These are phyloP conservation scores for Phalacrocorax carbo DNA, from an alignment of 2,113 vertebrate species.

Conservation along the genomic window DNA sequence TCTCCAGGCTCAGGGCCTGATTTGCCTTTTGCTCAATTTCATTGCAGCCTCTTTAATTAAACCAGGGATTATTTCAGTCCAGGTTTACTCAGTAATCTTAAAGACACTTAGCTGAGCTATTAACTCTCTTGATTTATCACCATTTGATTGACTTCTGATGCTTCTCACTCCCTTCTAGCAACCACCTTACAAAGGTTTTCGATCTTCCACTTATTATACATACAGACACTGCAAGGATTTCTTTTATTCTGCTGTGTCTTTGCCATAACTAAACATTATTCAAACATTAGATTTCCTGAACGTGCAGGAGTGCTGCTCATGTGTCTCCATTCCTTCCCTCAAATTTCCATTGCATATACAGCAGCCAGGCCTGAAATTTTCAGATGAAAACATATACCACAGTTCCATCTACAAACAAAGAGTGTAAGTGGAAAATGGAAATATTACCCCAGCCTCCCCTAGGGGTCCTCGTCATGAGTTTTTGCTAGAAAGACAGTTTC, in stretches of 20 bases:
- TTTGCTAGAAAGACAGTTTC: conserved; percentile 20
- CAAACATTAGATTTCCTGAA: not conserved
- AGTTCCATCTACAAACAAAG: not conserved
- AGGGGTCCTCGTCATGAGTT: not conserved
- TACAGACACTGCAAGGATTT: not conserved
- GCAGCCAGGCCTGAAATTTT: not conserved
- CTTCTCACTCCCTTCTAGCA: not conserved
- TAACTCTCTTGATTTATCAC: not conserved
- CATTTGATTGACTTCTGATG: not conserved
- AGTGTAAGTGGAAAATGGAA: not conserved
- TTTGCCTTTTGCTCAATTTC: not conserved
- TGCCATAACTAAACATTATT: not conserved
- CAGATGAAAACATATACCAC: not conserved
- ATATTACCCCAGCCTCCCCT: not conserved
- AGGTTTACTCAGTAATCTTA: not conserved
- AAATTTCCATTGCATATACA: not conserved
- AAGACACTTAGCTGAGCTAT: not conserved
- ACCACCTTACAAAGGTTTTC: not conserved
- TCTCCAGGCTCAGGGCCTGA: not conserved
- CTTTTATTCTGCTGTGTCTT: not conserved
- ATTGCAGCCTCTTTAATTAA: not conserved
- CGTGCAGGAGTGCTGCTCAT: not conserved
- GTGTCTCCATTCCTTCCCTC: not conserved
- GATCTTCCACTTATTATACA: not conserved
- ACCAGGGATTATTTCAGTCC: not conserved